Base-by-base conservation (phyloP, 2,888 invertebrate genomes). In the Cylindroiulus punctatus region DNA sequence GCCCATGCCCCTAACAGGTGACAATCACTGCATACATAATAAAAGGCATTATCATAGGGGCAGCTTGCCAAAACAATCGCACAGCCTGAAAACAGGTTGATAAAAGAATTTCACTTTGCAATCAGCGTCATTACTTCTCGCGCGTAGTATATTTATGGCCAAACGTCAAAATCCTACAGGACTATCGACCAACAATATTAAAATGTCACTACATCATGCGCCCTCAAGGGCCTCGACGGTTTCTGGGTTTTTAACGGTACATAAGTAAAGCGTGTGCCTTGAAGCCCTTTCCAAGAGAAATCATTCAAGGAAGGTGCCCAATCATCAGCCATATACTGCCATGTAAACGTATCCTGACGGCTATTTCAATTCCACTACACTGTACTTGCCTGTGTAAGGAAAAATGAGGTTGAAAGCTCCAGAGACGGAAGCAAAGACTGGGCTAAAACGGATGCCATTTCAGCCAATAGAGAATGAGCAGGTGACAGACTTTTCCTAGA, bases 391-490 rank as follows among this genome's bases (percentile, higher is more conserved):
- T 8, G n/a, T 5, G 52, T 14, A 52, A 52, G 52, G n/a, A 19
- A 52, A 52, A 52, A 52, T 52, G 52, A 52, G 52, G 19, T 52
- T 52, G n/a, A 19, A 52, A 52, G 52, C 52, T n/a, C 52, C n/a
- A 52, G 52, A 52, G 52, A 52, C 52, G n/a, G 3, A 3, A 14
- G 52, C 52, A n/a, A 52, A 52, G 52, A 52, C n/a, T n/a, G 19
- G 52, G 52, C 52, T 52, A 52, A 19, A 52, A 52, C 52, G 52
- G 52, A 52, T 52, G 52, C n/a, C 14, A n/a, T n/a, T n/a, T 52
- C 52, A 52, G 52, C 52, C 52, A 52, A 52, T 52, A 52, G 52
- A n/a, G n/a, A 52, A 52, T 14, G 52, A 52, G 52, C 52, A 52
- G 52, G 52, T 52, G 52, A 52, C 52, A 52, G 52, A 52, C n/a